These are phyloP conservation scores for Psophia crepitans DNA, from an alignment of 2,113 vertebrate genomes.

Conservation along the genomic window DNA sequence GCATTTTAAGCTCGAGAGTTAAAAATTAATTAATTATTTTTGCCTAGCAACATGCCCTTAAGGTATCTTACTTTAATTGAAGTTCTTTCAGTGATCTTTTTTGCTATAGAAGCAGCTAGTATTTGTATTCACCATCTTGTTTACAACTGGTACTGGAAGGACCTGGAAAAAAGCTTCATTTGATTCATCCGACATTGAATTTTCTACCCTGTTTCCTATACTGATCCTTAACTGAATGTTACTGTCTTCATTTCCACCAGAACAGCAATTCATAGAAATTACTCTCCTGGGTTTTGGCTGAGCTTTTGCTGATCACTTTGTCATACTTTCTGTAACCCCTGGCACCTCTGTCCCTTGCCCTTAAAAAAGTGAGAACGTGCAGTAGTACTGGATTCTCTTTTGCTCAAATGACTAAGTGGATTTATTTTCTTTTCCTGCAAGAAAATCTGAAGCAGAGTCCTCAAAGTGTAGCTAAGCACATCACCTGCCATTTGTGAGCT, in stretches of 20 bases:
- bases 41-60: not conserved
- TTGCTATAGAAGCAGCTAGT: not conserved
- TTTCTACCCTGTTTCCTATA: not conserved
- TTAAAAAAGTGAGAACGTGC: not conserved
- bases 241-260: not conserved
- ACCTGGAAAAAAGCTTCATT: not conserved
- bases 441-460: not conserved
- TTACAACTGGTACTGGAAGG: not conserved
- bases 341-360: not conserved
- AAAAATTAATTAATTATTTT: not conserved
- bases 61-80: not conserved
- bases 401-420: not conserved
- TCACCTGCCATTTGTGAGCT: not conserved
- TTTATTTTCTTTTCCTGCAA: not conserved
- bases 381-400: not conserved
- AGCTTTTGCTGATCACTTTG: no score
- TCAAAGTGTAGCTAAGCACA: not conserved
- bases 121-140: not conserved
- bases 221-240: not conserved
- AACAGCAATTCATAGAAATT: not conserved
- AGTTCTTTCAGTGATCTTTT: no score
- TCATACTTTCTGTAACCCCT: not conserved
- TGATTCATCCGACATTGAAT: not conserved
- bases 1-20: not conserved
- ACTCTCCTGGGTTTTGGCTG: no score